Base-by-base conservation (phyloP, 2,888 invertebrate species). In the Aethes cnicana region DNA sequence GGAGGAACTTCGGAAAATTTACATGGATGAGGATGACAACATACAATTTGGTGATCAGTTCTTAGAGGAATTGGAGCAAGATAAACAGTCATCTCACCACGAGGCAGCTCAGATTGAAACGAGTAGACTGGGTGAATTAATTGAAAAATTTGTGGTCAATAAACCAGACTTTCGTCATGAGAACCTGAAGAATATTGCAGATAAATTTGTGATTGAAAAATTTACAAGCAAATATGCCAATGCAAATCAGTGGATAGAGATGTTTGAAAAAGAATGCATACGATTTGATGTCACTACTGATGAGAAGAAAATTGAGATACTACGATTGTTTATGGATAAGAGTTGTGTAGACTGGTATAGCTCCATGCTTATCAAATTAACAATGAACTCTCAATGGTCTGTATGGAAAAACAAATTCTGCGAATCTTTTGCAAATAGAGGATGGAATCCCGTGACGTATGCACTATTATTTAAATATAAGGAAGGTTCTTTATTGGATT, bases 401-500 rank as follows among this genome's bases (percentile, higher is more conserved):
- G 42, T 5, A 49, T 69, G 68, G 67, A 62, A 62, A 57, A 18
- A 25, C 12, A 61, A 42, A 2, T 66, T 66, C 54, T 59, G 49
- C 28, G 49, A 68, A 46, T 59, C 68, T 0, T 67, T 32, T 54
- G 54, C 47, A 7, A 60, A 63, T 14, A 64, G 62, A 53, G 66
- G 67, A 4, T 69, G 68, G 66, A 42, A 30, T 8, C 7, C 54
- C 1, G 26, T 53, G 16, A 65, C 5, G 3, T 61, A 66, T 62
- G 63, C 64, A 4, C 5, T 69, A 7, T 37, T 4, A 2, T 71
- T 57, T 47, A 68, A 59, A 36, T 69, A 66, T 52, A 30, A 61
- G 52, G 18, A n/a, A 4, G 68, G 68, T 4, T 63, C 66, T 0
- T 57, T 69, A 41, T 11, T 69, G 8, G 66, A 72, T 2, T 69